phyloP scores from a whole-genome alignment of 1,140 invertebrate genomes.

The Chironomus tepperi region DNA sequence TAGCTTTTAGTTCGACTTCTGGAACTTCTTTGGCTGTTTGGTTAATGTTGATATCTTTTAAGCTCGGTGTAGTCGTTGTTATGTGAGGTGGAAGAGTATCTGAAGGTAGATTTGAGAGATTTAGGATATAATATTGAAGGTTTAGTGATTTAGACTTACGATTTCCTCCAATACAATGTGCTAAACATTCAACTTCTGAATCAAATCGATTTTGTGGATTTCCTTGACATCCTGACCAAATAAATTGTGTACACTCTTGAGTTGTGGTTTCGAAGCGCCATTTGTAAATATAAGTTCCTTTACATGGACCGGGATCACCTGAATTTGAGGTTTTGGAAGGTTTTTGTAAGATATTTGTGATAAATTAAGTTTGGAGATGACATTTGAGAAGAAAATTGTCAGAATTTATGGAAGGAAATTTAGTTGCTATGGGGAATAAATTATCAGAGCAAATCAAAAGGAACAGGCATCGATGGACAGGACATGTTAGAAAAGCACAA shows the following conservation, averaged over 20 bases:
- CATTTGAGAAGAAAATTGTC: too few species aligned
- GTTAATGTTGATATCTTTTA: conserved; percentile 35
- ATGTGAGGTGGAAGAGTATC: conserved; percentile 37
- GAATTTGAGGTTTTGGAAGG: conserved; percentile 25
- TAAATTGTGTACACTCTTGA: conserved; percentile 58
- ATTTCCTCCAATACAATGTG: conserved; percentile 50
- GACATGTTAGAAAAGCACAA: too few species aligned
- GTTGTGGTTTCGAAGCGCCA: conserved; percentile 62
- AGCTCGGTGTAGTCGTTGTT: not conserved
- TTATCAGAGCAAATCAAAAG: too few species aligned
- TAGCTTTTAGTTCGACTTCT: conserved; percentile 40
- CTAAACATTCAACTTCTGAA: conserved; percentile 59
- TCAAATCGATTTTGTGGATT: conserved; percentile 69
- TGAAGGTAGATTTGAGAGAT: conserved; percentile 25
- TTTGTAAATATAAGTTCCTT: conserved; percentile 51
- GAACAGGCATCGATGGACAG: too few species aligned
- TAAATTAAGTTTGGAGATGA: too few species aligned
- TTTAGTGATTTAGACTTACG: conserved; percentile 35
- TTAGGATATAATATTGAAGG: not conserved
- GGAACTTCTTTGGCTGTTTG: conserved; percentile 43
- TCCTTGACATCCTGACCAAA: conserved; percentile 68
- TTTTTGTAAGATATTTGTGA: too few species aligned
- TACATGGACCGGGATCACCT: conserved; percentile 52
- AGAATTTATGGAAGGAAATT: too few species aligned
- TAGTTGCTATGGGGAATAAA: too few species aligned